A percentile compares a stretch with the other conserved stretches of the same genome.
These are phyloP conservation scores for Apotomis turbidana DNA, from an alignment of 2,888 invertebrate species.

Conservation along the genomic window DNA sequence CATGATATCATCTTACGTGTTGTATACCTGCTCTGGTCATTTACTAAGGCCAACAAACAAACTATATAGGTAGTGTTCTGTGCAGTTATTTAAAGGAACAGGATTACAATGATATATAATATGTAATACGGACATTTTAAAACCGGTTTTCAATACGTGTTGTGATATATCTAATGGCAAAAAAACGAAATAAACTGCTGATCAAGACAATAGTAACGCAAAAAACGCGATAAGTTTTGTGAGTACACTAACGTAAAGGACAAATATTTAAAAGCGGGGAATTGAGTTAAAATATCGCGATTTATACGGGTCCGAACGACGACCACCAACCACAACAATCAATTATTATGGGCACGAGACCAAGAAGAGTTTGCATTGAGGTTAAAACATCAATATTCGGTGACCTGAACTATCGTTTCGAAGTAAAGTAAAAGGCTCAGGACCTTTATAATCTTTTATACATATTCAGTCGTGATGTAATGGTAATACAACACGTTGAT, in stretches of 20 bases:
- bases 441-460: slow-evolving; percentile 34
- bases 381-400: too few species aligned
- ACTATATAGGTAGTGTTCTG: slow-evolving; percentile 17
- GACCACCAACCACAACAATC: too few species aligned
- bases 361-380: too few species aligned
- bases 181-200: neutral
- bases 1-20: slow-evolving; percentile 41
- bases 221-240: neutral
- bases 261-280: too few species aligned
- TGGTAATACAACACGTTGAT: slow-evolving; percentile 48
- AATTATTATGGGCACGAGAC: too few species aligned
- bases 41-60: slow-evolving; percentile 17
- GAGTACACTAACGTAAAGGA: neutral
- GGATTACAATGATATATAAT: neutral
- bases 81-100: slow-evolving; percentile 15
- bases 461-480: slow-evolving; percentile 45
- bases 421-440: slow-evolving; percentile 5
- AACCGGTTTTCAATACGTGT: neutral
- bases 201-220: neutral
- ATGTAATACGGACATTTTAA: neutral
- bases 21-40: slow-evolving; percentile 26
- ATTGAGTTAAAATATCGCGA: too few species aligned
- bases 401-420: slow-evolving; percentile 4
- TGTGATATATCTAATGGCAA: neutral
- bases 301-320: too few species aligned